Evolutionary conservation across 2,113 vertebrate species (phyloP).

Genomic region (Salvelinus sp.): DNA sequence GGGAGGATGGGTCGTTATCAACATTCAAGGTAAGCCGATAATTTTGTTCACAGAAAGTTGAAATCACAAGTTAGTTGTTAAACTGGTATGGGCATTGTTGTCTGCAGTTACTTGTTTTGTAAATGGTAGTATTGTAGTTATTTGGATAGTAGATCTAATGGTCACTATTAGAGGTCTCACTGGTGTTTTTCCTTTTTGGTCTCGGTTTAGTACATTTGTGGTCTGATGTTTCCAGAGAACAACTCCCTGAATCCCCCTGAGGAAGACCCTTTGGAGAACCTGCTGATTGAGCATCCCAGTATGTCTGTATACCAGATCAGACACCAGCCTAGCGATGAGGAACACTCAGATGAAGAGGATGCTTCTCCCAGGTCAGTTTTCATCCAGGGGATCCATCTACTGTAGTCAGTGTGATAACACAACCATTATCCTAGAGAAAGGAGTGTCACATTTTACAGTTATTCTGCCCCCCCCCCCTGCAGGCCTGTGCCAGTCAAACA

Average conservation of each 20-base stretch:
- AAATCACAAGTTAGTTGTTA: background rate
- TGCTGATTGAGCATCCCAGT: constrained; percentile 77
- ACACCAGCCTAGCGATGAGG: constrained; percentile 18
- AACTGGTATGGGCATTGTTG: constrained; percentile 1
- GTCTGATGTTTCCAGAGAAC: constrained; percentile 42
- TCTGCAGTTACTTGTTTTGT: background rate
- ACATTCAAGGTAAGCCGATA: constrained; percentile 60
- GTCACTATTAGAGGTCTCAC: background rate
- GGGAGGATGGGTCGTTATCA: constrained; percentile 73
- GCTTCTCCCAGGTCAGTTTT: constrained; percentile 55
- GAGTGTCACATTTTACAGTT: background rate
- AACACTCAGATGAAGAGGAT: constrained; percentile 59
- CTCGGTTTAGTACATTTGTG: background rate
- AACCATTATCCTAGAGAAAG: background rate
- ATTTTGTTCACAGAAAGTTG: background rate
- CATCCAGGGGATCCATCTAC: no score
- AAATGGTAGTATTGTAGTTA: no score
- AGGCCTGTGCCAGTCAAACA: constrained; percentile 61
- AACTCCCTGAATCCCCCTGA: constrained; percentile 11
- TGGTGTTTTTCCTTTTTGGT: background rate
- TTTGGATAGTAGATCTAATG: background rate
- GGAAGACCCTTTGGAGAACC: constrained; percentile 66
- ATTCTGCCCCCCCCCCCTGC: background rate
- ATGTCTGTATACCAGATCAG: constrained; percentile 74
- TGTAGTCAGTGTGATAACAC: background rate